Conservation (phyloP, 2,888 invertebrate species). For the Saturnia japonica region DNA sequence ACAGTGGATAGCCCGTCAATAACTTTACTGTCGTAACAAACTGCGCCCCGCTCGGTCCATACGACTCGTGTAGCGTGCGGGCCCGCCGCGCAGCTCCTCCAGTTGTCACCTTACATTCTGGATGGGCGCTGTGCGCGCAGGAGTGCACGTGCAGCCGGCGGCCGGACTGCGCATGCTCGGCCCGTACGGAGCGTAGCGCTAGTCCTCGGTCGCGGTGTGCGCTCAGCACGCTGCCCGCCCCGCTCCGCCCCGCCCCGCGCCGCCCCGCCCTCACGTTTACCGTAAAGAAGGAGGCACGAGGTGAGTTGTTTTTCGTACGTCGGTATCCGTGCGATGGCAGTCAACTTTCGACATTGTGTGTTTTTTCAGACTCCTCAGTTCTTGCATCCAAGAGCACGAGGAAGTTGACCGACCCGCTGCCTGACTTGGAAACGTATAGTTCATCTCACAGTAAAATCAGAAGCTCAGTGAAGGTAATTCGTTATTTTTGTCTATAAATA, state of each 20-base stretch:
- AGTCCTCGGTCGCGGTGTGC: constrained; percentile 25
- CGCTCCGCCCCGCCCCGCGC: constrained; percentile 26
- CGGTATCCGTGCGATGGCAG: constrained; percentile 24
- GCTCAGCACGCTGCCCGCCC: constrained; percentile 27
- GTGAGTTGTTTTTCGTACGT: constrained; percentile 54
- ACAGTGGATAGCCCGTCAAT: neutral
- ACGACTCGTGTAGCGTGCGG: too few species aligned
- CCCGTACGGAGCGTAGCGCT: constrained; percentile 29
- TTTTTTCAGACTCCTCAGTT: constrained; percentile 61
- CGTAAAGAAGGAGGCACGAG: constrained; percentile 68
- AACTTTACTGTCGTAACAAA: neutral
- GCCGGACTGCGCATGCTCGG: constrained; percentile 37
- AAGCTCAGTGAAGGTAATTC: constrained; percentile 67
- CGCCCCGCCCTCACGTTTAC: constrained; percentile 50
- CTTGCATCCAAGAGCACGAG: constrained; percentile 68
- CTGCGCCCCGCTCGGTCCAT: too few species aligned
- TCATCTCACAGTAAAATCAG: constrained; percentile 59
- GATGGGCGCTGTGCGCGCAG: constrained; percentile 24
- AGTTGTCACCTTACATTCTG: neutral
- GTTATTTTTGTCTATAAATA: neutral
- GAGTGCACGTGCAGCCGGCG: constrained; percentile 45
- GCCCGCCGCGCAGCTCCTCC: neutral
- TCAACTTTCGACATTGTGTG: neutral
- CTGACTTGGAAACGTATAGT: constrained; percentile 65
- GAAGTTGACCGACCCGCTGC: constrained; percentile 63